Evolutionary conservation across 2,113 vertebrate species (phyloP).

Genomic region (Motacilla alba): DNA sequence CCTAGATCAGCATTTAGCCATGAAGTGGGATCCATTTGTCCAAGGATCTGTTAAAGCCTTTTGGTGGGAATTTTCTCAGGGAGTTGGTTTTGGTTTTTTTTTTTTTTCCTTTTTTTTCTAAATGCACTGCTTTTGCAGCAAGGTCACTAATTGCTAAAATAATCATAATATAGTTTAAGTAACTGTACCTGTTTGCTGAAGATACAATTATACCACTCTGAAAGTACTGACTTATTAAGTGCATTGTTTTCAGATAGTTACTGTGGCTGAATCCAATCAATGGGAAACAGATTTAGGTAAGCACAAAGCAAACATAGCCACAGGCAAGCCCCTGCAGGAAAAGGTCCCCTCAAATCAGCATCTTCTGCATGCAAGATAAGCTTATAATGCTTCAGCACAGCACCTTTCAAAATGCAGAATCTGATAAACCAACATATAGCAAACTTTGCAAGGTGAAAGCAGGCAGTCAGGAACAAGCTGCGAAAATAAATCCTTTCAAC

Average conservation of each 20-base stretch:
- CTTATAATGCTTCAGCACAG: background rate
- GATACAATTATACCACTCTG: background rate
- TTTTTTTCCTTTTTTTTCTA: background rate
- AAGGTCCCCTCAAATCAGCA: background rate
- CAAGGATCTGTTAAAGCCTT: background rate
- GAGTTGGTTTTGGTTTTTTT: background rate
- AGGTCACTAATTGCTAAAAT: background rate
- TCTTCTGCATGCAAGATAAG: conserved; percentile 10
- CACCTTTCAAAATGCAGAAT: background rate
- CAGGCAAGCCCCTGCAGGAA: background rate
- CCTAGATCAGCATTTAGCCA: background rate
- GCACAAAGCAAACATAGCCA: background rate
- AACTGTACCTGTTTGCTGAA: background rate
- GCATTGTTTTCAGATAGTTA: background rate
- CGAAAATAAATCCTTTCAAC: conserved; percentile 33
- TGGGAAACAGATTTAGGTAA: conserved; percentile 5
- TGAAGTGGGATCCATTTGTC: background rate
- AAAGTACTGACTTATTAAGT: background rate
- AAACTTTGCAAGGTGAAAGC: conserved; percentile 18
- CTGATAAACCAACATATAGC: background rate
- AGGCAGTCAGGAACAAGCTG: conserved; percentile 22
- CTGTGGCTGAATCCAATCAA: background rate
- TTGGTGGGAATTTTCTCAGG: background rate
- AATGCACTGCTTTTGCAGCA: background rate
- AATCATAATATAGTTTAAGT: background rate